Conservation (phyloP, 2,888 invertebrate genomes). For the Drosophila yooni region DNA sequence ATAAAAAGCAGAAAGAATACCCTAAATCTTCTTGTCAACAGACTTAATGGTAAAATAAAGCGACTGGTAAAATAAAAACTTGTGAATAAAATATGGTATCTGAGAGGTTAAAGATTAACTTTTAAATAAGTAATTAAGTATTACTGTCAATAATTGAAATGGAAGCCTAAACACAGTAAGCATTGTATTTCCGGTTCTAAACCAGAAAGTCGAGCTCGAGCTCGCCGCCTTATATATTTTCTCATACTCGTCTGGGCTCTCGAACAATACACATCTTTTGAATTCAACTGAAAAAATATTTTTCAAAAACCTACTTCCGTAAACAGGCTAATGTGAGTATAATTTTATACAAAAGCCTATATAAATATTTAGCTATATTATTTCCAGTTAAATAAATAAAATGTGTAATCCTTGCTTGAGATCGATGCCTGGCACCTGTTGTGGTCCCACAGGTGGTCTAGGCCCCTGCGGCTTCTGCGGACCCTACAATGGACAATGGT, state of each 20-base stretch:
- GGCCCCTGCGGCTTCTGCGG: slow-evolving; percentile 70
- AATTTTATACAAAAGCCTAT: not conserved
- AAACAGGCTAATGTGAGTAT: slow-evolving; percentile 60
- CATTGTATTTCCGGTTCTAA: slow-evolving; percentile 2
- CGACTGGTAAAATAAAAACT: not conserved
- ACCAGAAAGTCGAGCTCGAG: not conserved
- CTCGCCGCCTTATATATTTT: fast-evolving
- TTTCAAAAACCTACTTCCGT: slow-evolving; percentile 61
- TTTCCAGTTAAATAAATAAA: not conserved
- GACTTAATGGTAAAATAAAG: not conserved
- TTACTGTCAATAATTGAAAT: not conserved
- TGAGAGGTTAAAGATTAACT: not conserved
- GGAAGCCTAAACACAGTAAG: slow-evolving; percentile 7
- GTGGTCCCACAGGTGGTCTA: slow-evolving; percentile 71
- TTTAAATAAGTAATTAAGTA: not conserved
- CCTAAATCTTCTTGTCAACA: not conserved
- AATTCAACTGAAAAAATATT: slow-evolving; percentile 20
- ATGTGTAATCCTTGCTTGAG: slow-evolving; percentile 70
- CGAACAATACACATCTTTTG: slow-evolving; percentile 46
- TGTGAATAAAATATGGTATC: not conserved
- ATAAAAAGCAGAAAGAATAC: not conserved
- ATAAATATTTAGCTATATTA: not conserved
- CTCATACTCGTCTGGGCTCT: slow-evolving; percentile 44
- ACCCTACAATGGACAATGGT: slow-evolving; percentile 73
- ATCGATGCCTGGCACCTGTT: slow-evolving; percentile 70